phyloP scores from a whole-genome alignment of 2,113 vertebrate genomes.

The Sinocyclocheilus grahami region DNA sequence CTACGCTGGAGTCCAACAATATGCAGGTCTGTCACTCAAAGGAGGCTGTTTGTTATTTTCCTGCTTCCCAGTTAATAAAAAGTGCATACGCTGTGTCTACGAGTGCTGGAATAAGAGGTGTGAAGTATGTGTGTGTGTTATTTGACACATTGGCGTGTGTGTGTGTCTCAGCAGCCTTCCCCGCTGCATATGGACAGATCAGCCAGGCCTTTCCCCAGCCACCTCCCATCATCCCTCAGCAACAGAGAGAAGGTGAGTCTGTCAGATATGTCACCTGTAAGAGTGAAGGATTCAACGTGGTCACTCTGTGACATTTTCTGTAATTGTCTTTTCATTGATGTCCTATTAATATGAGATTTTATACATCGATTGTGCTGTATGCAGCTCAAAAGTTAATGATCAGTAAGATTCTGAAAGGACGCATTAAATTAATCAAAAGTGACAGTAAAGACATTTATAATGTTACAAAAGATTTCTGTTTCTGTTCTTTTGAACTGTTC shows the following conservation, averaged over 20 bases:
- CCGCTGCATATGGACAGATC: conserved; percentile 98
- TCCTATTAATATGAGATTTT: not conserved
- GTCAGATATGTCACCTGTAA: conserved; percentile 7
- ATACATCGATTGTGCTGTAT: not conserved
- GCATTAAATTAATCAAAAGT: not conserved
- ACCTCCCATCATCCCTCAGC: conserved; percentile 96
- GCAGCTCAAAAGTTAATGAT: not conserved
- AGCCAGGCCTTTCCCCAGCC: conserved; percentile 99
- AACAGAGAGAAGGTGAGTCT: conserved; percentile 97
- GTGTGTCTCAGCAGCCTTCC: conserved; percentile 92
- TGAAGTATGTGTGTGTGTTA: conserved; percentile 64
- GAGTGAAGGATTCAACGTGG: not conserved
- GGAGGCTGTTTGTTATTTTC: conserved; percentile 36
- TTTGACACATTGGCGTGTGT: conserved; percentile 61
- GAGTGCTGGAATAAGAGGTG: conserved; percentile 76
- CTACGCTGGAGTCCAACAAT: conserved; percentile 99
- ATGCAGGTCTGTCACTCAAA: conserved; percentile 96
- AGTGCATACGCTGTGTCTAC: conserved; percentile 6
- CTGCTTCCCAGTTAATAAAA: conserved; percentile 3
- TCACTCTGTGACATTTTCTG: not conserved
- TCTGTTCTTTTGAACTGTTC: not conserved
- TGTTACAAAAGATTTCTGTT: not conserved
- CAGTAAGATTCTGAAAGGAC: not conserved
- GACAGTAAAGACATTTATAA: not conserved
- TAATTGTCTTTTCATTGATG: conserved; percentile 9